Evolutionary conservation across 2,113 vertebrate species (phyloP).

Genomic region (Marcusenius ussheri): DNA sequence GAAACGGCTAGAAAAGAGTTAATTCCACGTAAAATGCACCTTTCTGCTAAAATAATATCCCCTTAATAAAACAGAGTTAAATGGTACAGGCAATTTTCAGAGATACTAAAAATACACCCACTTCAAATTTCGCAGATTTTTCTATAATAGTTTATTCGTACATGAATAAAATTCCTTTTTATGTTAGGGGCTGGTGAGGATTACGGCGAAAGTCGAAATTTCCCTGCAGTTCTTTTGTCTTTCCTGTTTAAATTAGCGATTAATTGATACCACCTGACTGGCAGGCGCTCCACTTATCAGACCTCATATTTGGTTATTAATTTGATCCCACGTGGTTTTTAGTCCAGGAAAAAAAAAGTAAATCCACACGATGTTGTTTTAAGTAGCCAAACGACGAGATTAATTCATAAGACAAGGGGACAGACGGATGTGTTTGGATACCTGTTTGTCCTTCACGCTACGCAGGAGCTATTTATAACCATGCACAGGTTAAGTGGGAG

Average conservation of each 20-base stretch:
- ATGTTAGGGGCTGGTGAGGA: not conserved
- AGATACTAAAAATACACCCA: not conserved
- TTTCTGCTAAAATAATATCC: not conserved
- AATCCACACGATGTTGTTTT: not conserved
- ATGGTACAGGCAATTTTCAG: not conserved
- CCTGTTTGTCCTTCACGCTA: not conserved
- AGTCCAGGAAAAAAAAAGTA: not conserved
- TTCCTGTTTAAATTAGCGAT: not conserved
- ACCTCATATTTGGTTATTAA: not conserved
- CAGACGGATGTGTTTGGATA: not conserved
- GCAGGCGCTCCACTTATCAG: not conserved
- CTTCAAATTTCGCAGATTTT: not conserved
- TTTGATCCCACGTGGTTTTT: not conserved
- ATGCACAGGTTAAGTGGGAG: constrained; percentile 6
- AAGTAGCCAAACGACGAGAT: not conserved
- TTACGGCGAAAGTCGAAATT: not conserved
- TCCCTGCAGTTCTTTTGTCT: not conserved
- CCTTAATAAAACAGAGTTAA: not conserved
- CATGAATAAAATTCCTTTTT: not conserved
- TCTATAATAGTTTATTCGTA: not conserved
- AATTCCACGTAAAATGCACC: not conserved
- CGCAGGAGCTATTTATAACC: constrained; percentile 6
- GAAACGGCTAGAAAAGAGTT: not conserved
- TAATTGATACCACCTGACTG: not conserved
- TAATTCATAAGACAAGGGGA: not conserved